Conservation (phyloP, 1,140 invertebrate genomes). For the Euwallacea similis region DNA sequence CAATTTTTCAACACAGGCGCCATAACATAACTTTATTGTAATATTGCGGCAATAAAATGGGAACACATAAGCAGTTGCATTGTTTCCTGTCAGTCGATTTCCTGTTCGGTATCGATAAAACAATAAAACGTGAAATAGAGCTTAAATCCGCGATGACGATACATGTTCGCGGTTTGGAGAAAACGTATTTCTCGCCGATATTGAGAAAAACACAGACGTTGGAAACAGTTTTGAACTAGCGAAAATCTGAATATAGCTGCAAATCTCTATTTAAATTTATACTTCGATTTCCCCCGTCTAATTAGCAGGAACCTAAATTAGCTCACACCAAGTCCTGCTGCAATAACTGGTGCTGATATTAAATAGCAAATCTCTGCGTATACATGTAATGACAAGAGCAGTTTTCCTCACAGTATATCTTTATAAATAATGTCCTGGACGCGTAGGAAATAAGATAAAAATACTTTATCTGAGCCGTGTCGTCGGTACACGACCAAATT, state of each 20-base stretch:
- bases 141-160: not conserved
- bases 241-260: not conserved
- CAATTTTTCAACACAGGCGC: constrained; percentile 14
- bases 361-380: not conserved
- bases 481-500: not conserved
- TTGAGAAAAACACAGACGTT: not conserved
- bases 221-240: not conserved
- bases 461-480: not conserved
- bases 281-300: not conserved
- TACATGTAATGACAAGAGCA: not conserved
- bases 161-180: not conserved
- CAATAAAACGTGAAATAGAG: constrained; percentile 21
- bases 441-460: constrained; percentile 3
- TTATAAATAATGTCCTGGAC: not conserved
- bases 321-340: too few species aligned
- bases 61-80: constrained; percentile 19
- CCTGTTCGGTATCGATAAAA: constrained; percentile 22
- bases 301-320: not conserved
- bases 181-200: not conserved
- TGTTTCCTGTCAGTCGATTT: constrained; percentile 23
- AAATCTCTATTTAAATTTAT: not conserved
- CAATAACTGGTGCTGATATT: not conserved
- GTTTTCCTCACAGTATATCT: not conserved
- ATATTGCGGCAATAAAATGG: constrained; percentile 17
- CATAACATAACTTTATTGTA: constrained; percentile 26